Evolutionary conservation across 2,797 vertebrate genomes (phyloP), one percentile per base, ranked within the genome.

Genomic region (Pangasius djambal): DNA sequence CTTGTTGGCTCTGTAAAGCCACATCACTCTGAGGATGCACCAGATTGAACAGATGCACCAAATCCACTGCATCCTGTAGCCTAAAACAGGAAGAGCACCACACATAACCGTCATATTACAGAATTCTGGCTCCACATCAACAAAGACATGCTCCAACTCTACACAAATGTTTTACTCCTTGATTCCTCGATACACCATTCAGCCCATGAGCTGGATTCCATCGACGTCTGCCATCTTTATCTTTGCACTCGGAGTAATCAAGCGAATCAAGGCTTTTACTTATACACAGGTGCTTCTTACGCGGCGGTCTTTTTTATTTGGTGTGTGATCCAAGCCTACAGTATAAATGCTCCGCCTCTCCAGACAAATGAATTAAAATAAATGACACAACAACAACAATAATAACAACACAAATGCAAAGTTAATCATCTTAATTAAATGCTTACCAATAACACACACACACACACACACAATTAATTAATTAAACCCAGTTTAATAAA

Each of bases 1-100:
- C 96, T 85, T 96, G 94, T 90, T 96, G 94, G 79, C 92, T 92
- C 90, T 93, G 96, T 92, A 92, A 96, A 52, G 98, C 97, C 0
- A 97, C 98, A 20, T 95, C 95, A 83, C 97, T 97, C 52, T 97
- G 94, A 18, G 98, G 97, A 89, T 99, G 96, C 28, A 98, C 90
- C 95, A 97, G 94, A 84, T 98, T 96, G 94, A 99, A 98, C 4
- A 99, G 95, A 25, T 91, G 95, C 87, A 98, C 96, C 72, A 99
- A 93, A 91, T 94, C 96, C 79, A 95, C 91, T 0, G 97, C 96
- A 82, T 99, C 97, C 31, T 97, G 96, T 0, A 97, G 48, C 92
- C 98, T 99, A 90, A 4, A 84, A 89, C 8, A 40, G 88, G 34
- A 85, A 63, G 48, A 88, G 65, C 20, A 65, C 4, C 61, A 44